Conservation (phyloP, 2,113 vertebrate species). For the Zosterops lateralis region DNA sequence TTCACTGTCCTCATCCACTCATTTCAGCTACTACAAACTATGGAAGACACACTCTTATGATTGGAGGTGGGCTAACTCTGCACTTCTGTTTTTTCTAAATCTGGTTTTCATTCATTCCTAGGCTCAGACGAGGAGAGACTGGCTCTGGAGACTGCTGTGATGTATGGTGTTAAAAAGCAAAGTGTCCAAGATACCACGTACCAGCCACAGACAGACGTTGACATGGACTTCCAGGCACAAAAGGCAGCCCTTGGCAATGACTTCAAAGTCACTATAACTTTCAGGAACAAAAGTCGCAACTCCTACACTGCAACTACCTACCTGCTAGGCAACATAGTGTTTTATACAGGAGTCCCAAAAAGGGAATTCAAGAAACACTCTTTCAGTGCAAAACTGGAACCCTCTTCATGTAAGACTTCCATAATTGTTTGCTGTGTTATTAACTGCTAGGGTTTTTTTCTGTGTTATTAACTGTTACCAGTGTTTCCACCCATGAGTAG, state of each 20-base stretch:
- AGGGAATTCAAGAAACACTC: constrained; percentile 80
- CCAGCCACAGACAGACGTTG: constrained; percentile 68
- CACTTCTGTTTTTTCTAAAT: neutral
- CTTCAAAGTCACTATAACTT: constrained; percentile 82
- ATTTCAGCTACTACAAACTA: neutral
- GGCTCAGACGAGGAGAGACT: constrained; percentile 86
- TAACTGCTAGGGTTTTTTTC: neutral
- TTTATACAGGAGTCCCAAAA: constrained; percentile 89
- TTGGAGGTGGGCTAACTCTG: fast-evolving
- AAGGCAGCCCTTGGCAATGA: constrained; percentile 79
- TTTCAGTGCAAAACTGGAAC: constrained; percentile 63
- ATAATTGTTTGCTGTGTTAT: neutral
- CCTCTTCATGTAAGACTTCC: constrained; percentile 70
- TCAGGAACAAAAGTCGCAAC: constrained; percentile 77
- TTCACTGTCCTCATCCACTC: neutral
- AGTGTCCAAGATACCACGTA: constrained; percentile 56
- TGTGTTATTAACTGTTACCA: neutral
- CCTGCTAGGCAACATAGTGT: constrained; percentile 84
- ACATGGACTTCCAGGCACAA: constrained; percentile 79
- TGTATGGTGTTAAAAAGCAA: constrained; percentile 80
- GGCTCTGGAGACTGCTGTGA: constrained; percentile 86
- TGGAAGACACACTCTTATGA: neutral
- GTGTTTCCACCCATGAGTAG: neutral
- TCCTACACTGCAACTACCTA: constrained; percentile 74
- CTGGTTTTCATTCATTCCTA: constrained; percentile 56